Evolutionary conservation across 1,140 invertebrate species (phyloP).

Genomic region (Dinoponera quadriceps): DNA sequence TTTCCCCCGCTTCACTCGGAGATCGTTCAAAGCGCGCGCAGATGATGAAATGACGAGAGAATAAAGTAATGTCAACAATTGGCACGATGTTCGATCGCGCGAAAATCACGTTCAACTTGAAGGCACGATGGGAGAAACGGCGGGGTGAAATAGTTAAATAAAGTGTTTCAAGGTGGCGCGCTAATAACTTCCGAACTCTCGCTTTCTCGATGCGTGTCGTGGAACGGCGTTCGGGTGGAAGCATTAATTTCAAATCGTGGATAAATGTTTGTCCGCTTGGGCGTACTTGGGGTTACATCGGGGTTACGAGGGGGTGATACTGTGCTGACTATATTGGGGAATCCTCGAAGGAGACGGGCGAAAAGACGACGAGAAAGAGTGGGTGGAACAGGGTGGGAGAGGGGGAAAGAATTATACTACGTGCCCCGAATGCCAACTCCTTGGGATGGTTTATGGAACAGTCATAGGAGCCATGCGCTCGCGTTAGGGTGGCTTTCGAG

Average conservation of each 20-base stretch:
- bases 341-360: constrained; percentile 33
- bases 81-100: too few relatives aligned
- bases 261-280: constrained; percentile 71
- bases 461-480: constrained; percentile 66
- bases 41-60: too few relatives aligned
- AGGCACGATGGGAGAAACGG: too few relatives aligned
- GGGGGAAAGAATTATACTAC: constrained; percentile 81
- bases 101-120: too few relatives aligned
- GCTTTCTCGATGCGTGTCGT: background rate
- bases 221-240: constrained; percentile 58
- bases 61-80: too few relatives aligned
- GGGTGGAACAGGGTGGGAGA: constrained; percentile 60
- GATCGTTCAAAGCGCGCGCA: too few relatives aligned
- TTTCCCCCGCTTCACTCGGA: background rate
- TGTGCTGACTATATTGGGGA: constrained; percentile 40
- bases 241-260: constrained; percentile 72
- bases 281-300: constrained; percentile 50
- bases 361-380: constrained; percentile 9
- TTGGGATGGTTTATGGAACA: constrained; percentile 77
- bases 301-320: constrained; percentile 29
- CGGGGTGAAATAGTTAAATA: background rate
- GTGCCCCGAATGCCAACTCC: constrained; percentile 78
- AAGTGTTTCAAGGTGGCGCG: background rate
- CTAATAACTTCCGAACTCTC: constrained; percentile 39
- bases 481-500: constrained; percentile 43